Base-by-base conservation (phyloP, 2,888 invertebrate genomes). In the Criorhina ranunculi region DNA sequence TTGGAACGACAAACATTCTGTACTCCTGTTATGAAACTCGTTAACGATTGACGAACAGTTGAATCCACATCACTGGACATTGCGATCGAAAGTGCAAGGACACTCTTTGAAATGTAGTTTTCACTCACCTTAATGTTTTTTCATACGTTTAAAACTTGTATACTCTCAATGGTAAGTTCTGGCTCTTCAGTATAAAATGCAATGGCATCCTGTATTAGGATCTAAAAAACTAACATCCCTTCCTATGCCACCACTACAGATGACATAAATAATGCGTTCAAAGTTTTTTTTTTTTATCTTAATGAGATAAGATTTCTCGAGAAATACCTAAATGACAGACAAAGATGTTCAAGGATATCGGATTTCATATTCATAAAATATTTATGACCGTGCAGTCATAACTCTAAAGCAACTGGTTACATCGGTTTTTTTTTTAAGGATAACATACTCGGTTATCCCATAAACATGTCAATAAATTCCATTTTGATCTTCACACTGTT, bases 401-500 rank as follows among this genome's bases (percentile, higher is more conserved):
- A 59, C 42, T 44, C 46, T 12, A 44, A 19, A 40, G 37, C 11
- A 57, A 6, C 8, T 33, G 17, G 17, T 31, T 60, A 69, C 17
- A 37, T 12, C n/a, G n/a, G n/a, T n/a, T n/a, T 33, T 24, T 31
- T 69, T 29, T 53, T 49, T 37, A 12, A 78, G 53, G 75, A 69
- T 53, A 53, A 35, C 29, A 24, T n/a, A 24, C 24, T 24, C 24
- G 24, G 2, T 8, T 8, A 11, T 46, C 66, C 37, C 80, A 80
- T 85, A 80, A 85, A 85, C 17, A 85, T 80, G 64, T 85, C 85
- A 85, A 6, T 60, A 12, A 66, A 53, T 51, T n/a, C 44, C 19
- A 53, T 78, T 17, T 44, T 24, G n/a, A 57, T 62, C 42, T 17
- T n/a, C 37, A 5, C 44, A 24, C 44, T 35, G 35, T 17, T n/a